Base-by-base conservation (phyloP, 2,113 vertebrate genomes). In the Polypterus senegalus region DNA sequence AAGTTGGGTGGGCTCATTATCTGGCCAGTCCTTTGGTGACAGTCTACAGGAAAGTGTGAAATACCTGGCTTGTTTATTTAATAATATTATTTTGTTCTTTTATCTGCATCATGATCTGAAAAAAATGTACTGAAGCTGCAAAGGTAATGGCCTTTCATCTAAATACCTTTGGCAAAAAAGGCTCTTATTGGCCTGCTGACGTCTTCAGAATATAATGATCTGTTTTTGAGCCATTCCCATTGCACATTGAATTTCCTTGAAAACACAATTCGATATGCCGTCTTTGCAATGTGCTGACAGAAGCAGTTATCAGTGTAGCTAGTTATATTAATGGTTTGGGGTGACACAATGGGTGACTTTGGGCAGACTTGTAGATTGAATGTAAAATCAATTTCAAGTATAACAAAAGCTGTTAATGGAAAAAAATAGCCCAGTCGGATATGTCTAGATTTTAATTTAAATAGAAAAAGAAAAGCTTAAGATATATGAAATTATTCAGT, bases 81-180 rank as follows among this genome's bases (percentile, higher is more conserved):
- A 69, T 71, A 59, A 4, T 76, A 9, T 75, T 61, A 81, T 82
- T 82, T 81, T 79, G 75, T 73, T 75, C 76, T 77, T 76, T 62
- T 65, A 64, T 62, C 66, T 47, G 60, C 69, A 70, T 55, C 63
- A 67, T 66, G 61, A 62, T 74, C 66, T 61, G 27, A 27, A 27
- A 27, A 27, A 27, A 70, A 74, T 76, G 73, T 71, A 73, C 49
- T 59, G 68, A 79, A 73, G 73, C 77, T 73, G 77, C 62, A 71
- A 78, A 77, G 74, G 70, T 67, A 58, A 49, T 64, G 64, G 64
- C 70, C 66, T 69, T 74, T 80, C 69, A 69, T 58, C 49, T 52
- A 44, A 54, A 58, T 55, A 53, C 61, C 70, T 49, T 3, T 69
- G 70, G 66, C 58, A 70, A 48, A 48, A 5, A 57, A 66, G 60